Base-by-base conservation (phyloP, 2,797 vertebrate species). In the Anisognathus igniventris region DNA sequence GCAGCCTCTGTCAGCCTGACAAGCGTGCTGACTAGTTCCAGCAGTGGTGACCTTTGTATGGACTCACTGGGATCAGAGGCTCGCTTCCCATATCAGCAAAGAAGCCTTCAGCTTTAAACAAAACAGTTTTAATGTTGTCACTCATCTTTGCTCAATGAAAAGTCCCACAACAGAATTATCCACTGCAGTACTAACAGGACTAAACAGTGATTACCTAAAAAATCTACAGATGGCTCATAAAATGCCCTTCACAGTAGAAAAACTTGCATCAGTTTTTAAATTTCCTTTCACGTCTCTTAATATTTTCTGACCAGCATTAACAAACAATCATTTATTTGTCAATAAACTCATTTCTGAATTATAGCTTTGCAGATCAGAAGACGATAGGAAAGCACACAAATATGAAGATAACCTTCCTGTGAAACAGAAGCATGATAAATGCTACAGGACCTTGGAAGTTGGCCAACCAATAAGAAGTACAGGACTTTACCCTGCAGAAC, bases 31-130 rank as follows among this genome's bases (percentile, higher is more conserved):
- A 64, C 50, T 79, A 37, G 31, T 50, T 88, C 47, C 76, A 91
- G 66, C 76, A 95, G 70, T 33, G 67, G 37, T 96, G 87, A 96
- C 94, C 90, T 94, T 83, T 86, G 66, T 30, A 45, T 35, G 48
- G 92, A 71, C 73, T 95, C 73, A 48, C 42, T 74, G 53, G 51
- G 72, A 77, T 71, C 72, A 54, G 21, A 47, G 82, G 48, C 89
- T 90, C 20, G 1, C 33, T 65, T 93, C 75, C 56, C 70, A 30
- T 53, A 91, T 71, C 82, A 62, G 72, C 57, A 85, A 67, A 92
- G 74, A 73, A 79, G 67, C 25, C 68, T 82, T 87, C 57, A 77
- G 74, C 81, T 77, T 25, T 44, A 96, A 92, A 84, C 40, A 56
- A 70, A 86, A 64, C 51, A 25, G 25, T 84, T 77, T 45, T 35